These are phyloP conservation scores for Montipora efflorescens DNA, from an alignment of 64 coral and sea anemone species.

Conservation along the genomic window DNA sequence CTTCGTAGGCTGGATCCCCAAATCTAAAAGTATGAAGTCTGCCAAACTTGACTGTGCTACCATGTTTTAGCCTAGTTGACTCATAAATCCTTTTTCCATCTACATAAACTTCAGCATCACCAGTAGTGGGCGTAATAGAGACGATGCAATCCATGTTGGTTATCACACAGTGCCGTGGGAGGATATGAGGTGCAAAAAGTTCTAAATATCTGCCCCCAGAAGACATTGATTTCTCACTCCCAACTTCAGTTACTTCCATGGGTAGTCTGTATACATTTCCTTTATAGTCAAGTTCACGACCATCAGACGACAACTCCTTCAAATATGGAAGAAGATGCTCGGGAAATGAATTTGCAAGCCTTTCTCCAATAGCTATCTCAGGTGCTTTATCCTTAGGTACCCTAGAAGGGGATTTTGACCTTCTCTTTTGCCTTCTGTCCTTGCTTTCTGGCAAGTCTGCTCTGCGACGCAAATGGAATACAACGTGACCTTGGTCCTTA, in stretches of 20 bases:
- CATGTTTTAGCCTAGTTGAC: slow-evolving; percentile 75
- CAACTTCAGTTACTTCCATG: slow-evolving; percentile 92
- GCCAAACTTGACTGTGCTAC: slow-evolving; percentile 80
- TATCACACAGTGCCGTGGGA: slow-evolving; percentile 89
- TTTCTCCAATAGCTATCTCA: slow-evolving; percentile 71
- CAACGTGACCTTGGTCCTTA: slow-evolving; percentile 79
- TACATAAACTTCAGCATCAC: slow-evolving; percentile 81
- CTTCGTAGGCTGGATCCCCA: slow-evolving; percentile 83
- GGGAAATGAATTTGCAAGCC: slow-evolving; percentile 73
- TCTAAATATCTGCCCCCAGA: slow-evolving; percentile 76
- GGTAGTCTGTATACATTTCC: slow-evolving; percentile 69
- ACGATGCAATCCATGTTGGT: slow-evolving; percentile 89
- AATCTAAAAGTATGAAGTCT: slow-evolving; percentile 74
- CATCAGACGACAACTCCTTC: slow-evolving; percentile 79
- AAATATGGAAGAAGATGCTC: slow-evolving; percentile 90
- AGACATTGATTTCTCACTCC: slow-evolving; percentile 86
- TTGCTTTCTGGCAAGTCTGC: slow-evolving; percentile 76
- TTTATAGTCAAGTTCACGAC: slow-evolving; percentile 65
- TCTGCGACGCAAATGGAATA: slow-evolving; percentile 88
- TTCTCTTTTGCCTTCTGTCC: slow-evolving; percentile 82
- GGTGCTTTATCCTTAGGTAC: slow-evolving; percentile 70
- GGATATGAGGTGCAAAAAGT: slow-evolving; percentile 69
- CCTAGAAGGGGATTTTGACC: slow-evolving; percentile 84
- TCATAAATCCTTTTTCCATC: slow-evolving; percentile 89
- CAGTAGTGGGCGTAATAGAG: slow-evolving; percentile 72